These are phyloP conservation scores for Lates japonicus DNA, from an alignment of 2,797 vertebrate genomes.

Conservation along the genomic window DNA sequence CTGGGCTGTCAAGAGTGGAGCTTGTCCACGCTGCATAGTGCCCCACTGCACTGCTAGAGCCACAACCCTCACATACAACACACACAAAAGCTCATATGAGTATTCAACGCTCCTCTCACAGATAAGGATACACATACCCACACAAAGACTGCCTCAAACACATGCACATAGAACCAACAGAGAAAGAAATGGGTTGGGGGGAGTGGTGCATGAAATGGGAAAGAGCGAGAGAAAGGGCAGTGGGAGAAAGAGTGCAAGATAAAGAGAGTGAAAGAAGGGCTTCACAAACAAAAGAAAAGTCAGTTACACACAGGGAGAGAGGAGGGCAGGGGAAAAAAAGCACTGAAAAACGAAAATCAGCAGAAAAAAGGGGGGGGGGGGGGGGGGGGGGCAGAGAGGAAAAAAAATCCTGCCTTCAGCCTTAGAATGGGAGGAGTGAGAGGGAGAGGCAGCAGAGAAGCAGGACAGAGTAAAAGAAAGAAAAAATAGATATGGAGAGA, in stretches of 20 bases:
- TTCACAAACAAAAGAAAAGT: slow-evolving; percentile 72
- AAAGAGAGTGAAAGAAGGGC: slow-evolving; percentile 67
- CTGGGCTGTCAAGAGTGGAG: slow-evolving; percentile 43
- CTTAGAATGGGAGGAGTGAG: slow-evolving; percentile 59
- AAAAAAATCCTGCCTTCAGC: slow-evolving; percentile 42
- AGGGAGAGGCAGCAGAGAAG: slow-evolving; percentile 39
- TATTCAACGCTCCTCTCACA: slow-evolving; percentile 34
- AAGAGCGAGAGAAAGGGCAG: slow-evolving; percentile 64
- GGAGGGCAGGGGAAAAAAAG: slow-evolving; percentile 46
- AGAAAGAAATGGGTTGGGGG: slow-evolving; percentile 28
- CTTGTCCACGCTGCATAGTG: slow-evolving; percentile 39
- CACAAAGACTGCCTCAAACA: slow-evolving; percentile 46
- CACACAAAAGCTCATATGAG: slow-evolving; percentile 43
- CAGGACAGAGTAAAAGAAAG: slow-evolving; percentile 43
- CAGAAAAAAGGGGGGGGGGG: slow-evolving; percentile 34
- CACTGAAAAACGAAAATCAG: slow-evolving; percentile 65
- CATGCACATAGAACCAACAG: slow-evolving; percentile 48
- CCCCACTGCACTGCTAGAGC: slow-evolving; percentile 47
- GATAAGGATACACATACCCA: slow-evolving; percentile 54
- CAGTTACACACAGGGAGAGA: slow-evolving; percentile 64
- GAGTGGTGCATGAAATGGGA: slow-evolving; percentile 46
- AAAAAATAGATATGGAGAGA: slow-evolving; percentile 27
- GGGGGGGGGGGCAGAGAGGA: neutral
- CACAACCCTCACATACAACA: slow-evolving; percentile 21
- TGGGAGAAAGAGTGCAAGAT: slow-evolving; percentile 57